phyloP scores from a whole-genome alignment of 2,888 invertebrate species.

The Zaprionus obscuricornis region DNA sequence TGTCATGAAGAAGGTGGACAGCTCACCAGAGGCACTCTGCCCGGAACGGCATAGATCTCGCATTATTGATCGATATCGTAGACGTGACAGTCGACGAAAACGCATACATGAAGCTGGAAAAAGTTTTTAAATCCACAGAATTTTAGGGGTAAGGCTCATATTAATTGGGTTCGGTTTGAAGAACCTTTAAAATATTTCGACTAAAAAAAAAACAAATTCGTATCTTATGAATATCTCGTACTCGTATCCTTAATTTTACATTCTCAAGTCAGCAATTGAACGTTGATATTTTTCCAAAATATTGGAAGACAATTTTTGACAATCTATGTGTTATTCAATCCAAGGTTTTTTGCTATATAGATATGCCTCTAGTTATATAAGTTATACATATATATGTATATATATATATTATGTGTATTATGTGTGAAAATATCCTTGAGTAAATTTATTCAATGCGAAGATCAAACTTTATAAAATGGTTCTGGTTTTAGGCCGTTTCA shows the following conservation, averaged over 20 bases:
- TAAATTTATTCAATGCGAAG: slow-evolving; percentile 52
- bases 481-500: slow-evolving; percentile 80
- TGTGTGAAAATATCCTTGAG: no score
- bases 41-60: slow-evolving; percentile 81
- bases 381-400: slow-evolving; percentile 15
- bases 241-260: slow-evolving; percentile 2
- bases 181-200: no score
- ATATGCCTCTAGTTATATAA: no score
- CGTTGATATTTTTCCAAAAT: slow-evolving; percentile 23
- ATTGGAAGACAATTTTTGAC: slow-evolving; percentile 68
- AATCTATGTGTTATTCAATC: slow-evolving; percentile 71
- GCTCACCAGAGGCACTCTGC: slow-evolving; percentile 85
- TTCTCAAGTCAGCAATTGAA: slow-evolving; percentile 46
- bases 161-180: no score
- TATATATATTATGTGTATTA: no score
- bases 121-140: no score
- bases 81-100: slow-evolving; percentile 83
- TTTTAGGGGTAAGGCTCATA: no score
- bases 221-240: slow-evolving; percentile 35
- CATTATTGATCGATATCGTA: slow-evolving; percentile 80
- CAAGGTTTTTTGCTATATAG: slow-evolving; percentile 32
- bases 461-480: slow-evolving; percentile 79
- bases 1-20: slow-evolving; percentile 89
- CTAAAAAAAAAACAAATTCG: slow-evolving; percentile 45
- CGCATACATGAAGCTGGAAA: slow-evolving; percentile 82